A percentile compares a stretch with the other conserved stretches of the same genome.
These are phyloP conservation scores for Orchesellides sinensis DNA, from an alignment of 2,888 invertebrate species.

Conservation along the genomic window DNA sequence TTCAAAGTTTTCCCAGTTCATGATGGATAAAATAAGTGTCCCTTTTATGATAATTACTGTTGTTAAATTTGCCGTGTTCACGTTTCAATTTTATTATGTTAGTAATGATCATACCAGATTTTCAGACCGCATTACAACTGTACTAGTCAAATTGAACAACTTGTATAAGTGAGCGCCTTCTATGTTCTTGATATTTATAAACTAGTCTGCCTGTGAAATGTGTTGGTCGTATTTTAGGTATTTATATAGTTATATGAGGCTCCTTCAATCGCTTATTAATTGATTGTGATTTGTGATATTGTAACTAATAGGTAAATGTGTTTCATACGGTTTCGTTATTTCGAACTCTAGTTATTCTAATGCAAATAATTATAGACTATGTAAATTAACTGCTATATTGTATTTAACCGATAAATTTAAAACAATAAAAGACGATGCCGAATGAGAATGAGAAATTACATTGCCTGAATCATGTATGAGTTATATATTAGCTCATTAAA, in stretches of 20 bases:
- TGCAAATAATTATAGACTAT: neutral
- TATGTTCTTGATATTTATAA: too few relatives aligned
- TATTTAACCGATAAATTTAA: too few relatives aligned
- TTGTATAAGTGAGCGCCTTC: too few relatives aligned
- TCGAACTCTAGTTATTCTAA: neutral
- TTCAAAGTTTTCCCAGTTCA: neutral
- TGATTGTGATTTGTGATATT: conserved; percentile 4
- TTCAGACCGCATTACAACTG: too few relatives aligned
- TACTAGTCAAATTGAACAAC: too few relatives aligned
- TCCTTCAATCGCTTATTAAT: conserved; percentile 12
- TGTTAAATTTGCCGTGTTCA: neutral
- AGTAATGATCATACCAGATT: neutral
- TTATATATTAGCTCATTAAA: too few relatives aligned
- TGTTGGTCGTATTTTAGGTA: neutral
- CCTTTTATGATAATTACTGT: neutral
- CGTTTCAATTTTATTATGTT: neutral
- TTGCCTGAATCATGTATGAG: too few relatives aligned
- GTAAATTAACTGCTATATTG: neutral
- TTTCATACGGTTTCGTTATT: neutral
- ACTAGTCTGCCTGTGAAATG: too few relatives aligned
- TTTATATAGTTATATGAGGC: neutral
- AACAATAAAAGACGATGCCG: neutral
- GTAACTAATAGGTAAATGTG: neutral
- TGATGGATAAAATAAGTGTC: neutral
- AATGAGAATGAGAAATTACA: neutral